These are phyloP conservation scores for Drosophila macrospina DNA, from an alignment of 2,888 invertebrate genomes.

Conservation along the genomic window DNA sequence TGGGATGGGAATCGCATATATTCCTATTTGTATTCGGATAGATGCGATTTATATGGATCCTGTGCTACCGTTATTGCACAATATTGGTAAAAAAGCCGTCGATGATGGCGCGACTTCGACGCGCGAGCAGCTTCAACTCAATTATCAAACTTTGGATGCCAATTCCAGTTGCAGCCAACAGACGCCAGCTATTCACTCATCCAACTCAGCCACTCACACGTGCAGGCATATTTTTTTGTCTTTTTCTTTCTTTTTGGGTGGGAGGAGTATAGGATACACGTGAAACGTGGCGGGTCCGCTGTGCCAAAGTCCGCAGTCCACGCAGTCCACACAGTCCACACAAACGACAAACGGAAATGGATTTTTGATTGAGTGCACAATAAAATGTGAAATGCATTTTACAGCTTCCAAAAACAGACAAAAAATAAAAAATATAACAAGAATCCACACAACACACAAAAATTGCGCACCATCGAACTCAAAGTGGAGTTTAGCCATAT, in stretches of 20 bases:
- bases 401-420: constrained; percentile 64
- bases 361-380: constrained; percentile 81
- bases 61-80: constrained; percentile 45
- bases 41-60: constrained; percentile 42
- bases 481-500: constrained; percentile 55
- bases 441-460: constrained; percentile 26
- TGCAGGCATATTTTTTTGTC: constrained; percentile 38
- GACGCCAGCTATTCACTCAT: constrained; percentile 32
- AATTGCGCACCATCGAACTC: constrained; percentile 37
- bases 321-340: constrained; percentile 29
- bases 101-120: constrained; percentile 57
- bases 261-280: constrained; percentile 44
- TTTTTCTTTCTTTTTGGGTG: too few species aligned
- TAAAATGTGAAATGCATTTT: constrained; percentile 80
- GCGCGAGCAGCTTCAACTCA: constrained; percentile 68
- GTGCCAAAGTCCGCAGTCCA: background rate
- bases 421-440: constrained; percentile 18
- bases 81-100: constrained; percentile 60
- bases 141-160: constrained; percentile 76
- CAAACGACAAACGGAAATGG: constrained; percentile 77
- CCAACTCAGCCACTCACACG: constrained; percentile 38
- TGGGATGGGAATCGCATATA: constrained; percentile 31
- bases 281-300: constrained; percentile 23
- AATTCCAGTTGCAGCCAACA: constrained; percentile 42
- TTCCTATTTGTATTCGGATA: constrained; percentile 2